Evolutionary conservation across 2,113 vertebrate species (phyloP), one percentile per base, ranked within the genome.

Genomic region (Clarias gariepinus): DNA sequence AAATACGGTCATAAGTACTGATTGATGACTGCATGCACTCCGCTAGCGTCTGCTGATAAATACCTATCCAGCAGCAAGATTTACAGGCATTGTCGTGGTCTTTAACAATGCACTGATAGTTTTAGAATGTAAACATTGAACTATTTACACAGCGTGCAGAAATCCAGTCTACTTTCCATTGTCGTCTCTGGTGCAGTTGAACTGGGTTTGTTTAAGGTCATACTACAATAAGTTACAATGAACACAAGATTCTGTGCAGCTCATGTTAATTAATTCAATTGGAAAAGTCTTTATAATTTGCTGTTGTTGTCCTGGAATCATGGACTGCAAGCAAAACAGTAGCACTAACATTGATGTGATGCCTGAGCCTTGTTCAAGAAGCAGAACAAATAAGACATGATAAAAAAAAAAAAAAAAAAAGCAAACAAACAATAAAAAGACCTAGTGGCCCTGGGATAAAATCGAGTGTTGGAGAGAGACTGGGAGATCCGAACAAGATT

Each of bases 121-220:
- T 61, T 81, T 61, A 61, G 41, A 61, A 25, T 25, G 30, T 33
- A 4, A 77, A 16, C 47, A 77, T 18, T 28, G 3, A 25, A 61
- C 6, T 60, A 79, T 79, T 1, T 61, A 25, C 30, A 25, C 78
- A 61, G 78, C 55, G 25, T 60, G 53, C 21, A 36, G 19, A 19
- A 23, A 58, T 11, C 25, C 1, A 10, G 28, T 12, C 57, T 80
- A 60, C n/a, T 33, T 53, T 5, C 41, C 25, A 10, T 81, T 10
- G 21, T 41, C 19, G 7, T 16, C 18, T 19, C 18, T 36, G 66
- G 47, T 71, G 36, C 63, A 25, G 83, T 80, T 21, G 16, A 82
- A 47, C 30, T 23, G 83, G 86, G 77, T 85, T 87, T 90, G 71
- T 91, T 88, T 90, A 81, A 81, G 89, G 90, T 73, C 76, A 86